Evolutionary conservation across 1,140 invertebrate species (phyloP).

Genomic region (Lethocerus indicus): DNA sequence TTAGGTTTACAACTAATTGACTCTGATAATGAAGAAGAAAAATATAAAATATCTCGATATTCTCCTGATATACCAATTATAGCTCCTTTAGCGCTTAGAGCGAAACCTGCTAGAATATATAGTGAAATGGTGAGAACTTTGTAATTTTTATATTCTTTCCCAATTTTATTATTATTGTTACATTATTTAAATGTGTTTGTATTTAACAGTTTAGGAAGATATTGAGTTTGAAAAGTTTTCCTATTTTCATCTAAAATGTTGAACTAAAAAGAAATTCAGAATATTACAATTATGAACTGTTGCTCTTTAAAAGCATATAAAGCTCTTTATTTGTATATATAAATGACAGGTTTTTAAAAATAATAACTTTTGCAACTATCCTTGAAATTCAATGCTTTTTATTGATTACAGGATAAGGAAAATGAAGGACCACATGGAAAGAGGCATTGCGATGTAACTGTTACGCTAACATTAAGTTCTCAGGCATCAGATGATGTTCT

Average conservation of each 20-base stretch:
- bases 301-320: no score
- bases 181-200: neutral
- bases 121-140: conserved; percentile 26
- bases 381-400: neutral
- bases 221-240: no score
- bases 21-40: conserved; percentile 36
- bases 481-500: conserved; percentile 82
- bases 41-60: conserved; percentile 33
- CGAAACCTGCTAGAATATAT: conserved; percentile 38
- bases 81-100: conserved; percentile 51
- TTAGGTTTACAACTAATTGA: conserved; percentile 41
- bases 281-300: no score
- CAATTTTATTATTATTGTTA: neutral
- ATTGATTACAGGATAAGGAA: conserved; percentile 19
- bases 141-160: neutral
- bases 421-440: conserved; percentile 16
- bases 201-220: no score
- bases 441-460: conserved; percentile 53
- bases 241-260: no score
- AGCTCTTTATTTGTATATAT: neutral
- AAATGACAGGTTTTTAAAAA: no score
- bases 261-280: no score
- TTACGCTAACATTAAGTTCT: conserved; percentile 79
- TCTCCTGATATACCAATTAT: conserved; percentile 59
- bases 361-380: neutral